Percentiles rank a stretch among this genome's conserved stretches.
phyloP scores from a whole-genome alignment of 1,140 invertebrate species.

The Hydropsyche tenuis region DNA sequence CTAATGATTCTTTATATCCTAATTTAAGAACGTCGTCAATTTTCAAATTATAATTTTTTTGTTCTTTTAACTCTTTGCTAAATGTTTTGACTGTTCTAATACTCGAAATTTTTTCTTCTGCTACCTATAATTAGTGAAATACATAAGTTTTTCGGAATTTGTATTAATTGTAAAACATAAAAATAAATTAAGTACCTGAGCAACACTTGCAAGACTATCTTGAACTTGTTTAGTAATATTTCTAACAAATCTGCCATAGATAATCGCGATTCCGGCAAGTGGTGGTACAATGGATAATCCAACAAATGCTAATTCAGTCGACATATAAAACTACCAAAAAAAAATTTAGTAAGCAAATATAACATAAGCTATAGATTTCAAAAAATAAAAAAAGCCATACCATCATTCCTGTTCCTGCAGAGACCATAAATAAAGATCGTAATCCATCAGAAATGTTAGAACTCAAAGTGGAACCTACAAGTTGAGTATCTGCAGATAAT shows the following conservation, averaged over 20 bases:
- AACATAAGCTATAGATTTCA: slow-evolving; percentile 54
- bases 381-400: slow-evolving; percentile 60
- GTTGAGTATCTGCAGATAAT: slow-evolving; percentile 85
- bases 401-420: slow-evolving; percentile 92
- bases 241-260: slow-evolving; percentile 88
- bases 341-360: slow-evolving; percentile 43
- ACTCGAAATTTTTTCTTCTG: slow-evolving; percentile 93
- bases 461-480: slow-evolving; percentile 92
- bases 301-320: slow-evolving; percentile 83
- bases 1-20: slow-evolving; percentile 87
- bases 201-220: slow-evolving; percentile 82
- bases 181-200: slow-evolving; percentile 57
- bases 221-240: slow-evolving; percentile 85
- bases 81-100: slow-evolving; percentile 95
- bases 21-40: slow-evolving; percentile 79
- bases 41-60: slow-evolving; percentile 70
- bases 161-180: slow-evolving; percentile 7
- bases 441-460: slow-evolving; percentile 95
- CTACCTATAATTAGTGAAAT: slow-evolving; percentile 65
- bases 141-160: no score
- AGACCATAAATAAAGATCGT: slow-evolving; percentile 82
- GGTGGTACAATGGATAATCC: slow-evolving; percentile 89
- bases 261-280: slow-evolving; percentile 82
- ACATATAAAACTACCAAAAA: slow-evolving; percentile 80
- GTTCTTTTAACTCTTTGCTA: slow-evolving; percentile 84